Conservation (phyloP, 2,113 vertebrate species). For the Macrotis lagotis region DNA sequence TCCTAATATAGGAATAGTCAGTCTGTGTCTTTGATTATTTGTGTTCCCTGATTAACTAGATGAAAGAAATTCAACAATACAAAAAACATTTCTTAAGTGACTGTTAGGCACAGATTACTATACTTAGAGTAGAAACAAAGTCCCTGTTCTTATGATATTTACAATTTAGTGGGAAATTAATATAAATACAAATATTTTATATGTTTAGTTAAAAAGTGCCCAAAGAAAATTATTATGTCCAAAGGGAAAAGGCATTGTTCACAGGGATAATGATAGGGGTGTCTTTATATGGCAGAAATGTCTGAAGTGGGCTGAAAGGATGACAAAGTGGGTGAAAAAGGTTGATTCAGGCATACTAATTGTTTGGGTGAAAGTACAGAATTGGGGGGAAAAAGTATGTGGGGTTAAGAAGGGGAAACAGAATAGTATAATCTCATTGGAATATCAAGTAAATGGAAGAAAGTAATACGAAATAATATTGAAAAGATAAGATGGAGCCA, state of each 20-base stretch:
- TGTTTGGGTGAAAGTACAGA: neutral
- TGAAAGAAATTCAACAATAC: neutral
- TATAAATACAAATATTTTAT: neutral
- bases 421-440: neutral
- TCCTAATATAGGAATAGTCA: neutral
- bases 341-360: neutral
- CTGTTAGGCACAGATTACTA: too few relatives aligned
- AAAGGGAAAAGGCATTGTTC: neutral
- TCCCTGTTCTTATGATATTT: neutral
- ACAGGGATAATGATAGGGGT: neutral
- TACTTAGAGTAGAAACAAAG: neutral
- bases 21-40: neutral
- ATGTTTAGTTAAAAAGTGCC: neutral
- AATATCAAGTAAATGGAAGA: neutral
- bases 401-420: neutral
- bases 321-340: too few relatives aligned
- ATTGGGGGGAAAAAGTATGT: neutral
- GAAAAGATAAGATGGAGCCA: neutral
- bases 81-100: neutral
- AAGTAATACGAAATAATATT: neutral
- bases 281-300: neutral
- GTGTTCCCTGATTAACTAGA: neutral
- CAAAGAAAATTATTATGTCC: neutral
- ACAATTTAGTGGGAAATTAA: neutral
- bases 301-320: neutral